Evolutionary conservation across 2,888 invertebrate species (phyloP).

Genomic region (Leucania comma): DNA sequence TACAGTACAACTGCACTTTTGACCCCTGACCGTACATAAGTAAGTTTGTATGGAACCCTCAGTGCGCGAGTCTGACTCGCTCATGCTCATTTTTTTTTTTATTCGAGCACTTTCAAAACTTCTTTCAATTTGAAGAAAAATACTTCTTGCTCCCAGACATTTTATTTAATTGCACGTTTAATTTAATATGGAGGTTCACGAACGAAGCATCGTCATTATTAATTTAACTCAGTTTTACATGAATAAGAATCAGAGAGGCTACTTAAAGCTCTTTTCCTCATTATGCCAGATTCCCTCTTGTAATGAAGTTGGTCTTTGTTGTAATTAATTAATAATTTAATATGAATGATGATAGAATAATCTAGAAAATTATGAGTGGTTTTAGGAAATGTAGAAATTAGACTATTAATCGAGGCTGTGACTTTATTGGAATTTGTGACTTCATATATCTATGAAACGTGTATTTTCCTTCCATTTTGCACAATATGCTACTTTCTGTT

Average conservation of each 20-base stretch:
- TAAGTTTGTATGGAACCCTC: too few relatives aligned
- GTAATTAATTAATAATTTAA: slow-evolving; percentile 27
- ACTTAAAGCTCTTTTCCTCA: slow-evolving; percentile 46
- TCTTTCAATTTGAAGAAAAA: slow-evolving; percentile 28
- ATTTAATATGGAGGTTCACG: slow-evolving; percentile 49
- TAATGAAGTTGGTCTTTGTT: slow-evolving; percentile 35
- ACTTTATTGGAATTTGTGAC: neutral
- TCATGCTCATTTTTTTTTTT: neutral
- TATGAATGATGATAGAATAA: slow-evolving; percentile 2
- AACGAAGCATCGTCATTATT: slow-evolving; percentile 43
- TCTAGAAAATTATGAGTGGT: neutral
- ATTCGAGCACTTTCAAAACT: slow-evolving; percentile 10
- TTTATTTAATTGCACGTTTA: slow-evolving; percentile 55
- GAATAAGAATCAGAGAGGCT: slow-evolving; percentile 42
- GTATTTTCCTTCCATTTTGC: neutral
- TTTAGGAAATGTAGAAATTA: slow-evolving; percentile 5
- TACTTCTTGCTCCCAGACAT: slow-evolving; percentile 39
- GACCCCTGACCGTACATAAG: too few relatives aligned
- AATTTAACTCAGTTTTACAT: slow-evolving; percentile 52
- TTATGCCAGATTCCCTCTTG: slow-evolving; percentile 26
- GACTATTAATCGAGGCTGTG: slow-evolving; percentile 1
- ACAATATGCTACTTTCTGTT: neutral
- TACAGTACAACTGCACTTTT: too few relatives aligned
- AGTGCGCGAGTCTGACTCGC: too few relatives aligned
- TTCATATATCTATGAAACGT: too few relatives aligned